phyloP scores from a whole-genome alignment of 2,113 vertebrate species.

The Circaetus cinerascens region DNA sequence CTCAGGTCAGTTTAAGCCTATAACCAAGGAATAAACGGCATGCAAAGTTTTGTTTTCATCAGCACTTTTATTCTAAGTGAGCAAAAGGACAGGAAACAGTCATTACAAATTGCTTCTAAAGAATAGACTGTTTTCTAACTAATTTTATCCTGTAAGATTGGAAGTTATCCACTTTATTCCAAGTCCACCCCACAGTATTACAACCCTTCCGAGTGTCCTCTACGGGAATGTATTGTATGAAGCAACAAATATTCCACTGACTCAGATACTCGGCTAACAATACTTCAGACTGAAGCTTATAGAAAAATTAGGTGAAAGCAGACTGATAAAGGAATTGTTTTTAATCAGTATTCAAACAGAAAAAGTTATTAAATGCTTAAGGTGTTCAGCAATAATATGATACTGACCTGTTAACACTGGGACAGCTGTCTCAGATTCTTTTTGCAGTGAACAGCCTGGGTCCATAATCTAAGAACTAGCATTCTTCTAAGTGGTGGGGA shows the following conservation, averaged over 20 bases:
- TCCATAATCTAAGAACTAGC: background rate
- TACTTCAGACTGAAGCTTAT: background rate
- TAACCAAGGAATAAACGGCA: background rate
- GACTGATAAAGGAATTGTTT: background rate
- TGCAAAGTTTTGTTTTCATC: background rate
- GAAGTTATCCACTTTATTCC: background rate
- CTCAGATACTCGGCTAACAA: background rate
- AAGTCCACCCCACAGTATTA: background rate
- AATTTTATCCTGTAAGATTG: accelerated
- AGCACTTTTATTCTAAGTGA: background rate
- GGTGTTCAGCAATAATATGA: background rate
- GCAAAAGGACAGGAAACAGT: background rate
- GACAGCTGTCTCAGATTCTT: background rate
- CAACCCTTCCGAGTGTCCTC: background rate
- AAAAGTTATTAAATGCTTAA: background rate
- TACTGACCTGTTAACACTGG: background rate
- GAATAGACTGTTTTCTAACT: background rate
- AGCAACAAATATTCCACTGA: background rate
- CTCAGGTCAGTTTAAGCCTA: background rate
- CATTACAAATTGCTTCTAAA: background rate
- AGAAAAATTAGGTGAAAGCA: background rate
- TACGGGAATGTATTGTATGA: accelerated
- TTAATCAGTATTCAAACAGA: background rate
- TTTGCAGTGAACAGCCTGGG: background rate
- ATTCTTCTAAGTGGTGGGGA: background rate